Conservation (phyloP, 2,113 vertebrate genomes). For the Cyanoramphus novaezelandiae region DNA sequence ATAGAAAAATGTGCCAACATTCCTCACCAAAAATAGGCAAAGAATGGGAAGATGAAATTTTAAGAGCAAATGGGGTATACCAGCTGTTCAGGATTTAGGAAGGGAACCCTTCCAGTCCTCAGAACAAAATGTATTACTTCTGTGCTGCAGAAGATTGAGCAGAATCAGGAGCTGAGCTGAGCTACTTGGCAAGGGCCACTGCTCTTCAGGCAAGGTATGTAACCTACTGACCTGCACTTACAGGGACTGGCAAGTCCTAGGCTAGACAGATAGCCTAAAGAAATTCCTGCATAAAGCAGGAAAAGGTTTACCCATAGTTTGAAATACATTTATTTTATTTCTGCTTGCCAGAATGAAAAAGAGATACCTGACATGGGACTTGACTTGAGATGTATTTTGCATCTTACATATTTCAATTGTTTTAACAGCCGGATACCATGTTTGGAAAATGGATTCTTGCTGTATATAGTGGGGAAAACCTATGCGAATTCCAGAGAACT, state of each 20-base stretch:
- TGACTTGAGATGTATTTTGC: neutral
- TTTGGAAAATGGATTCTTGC: conserved; percentile 21
- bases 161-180: neutral
- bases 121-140: neutral
- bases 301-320: neutral
- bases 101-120: conserved; percentile 32
- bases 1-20: conserved; percentile 59
- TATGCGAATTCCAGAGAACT: neutral
- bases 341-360: neutral
- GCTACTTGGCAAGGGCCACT: conserved; percentile 2
- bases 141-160: neutral
- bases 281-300: conserved; percentile 4
- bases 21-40: conserved; percentile 68
- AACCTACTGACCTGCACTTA: conserved; percentile 54
- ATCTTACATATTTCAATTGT: neutral
- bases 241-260: conserved; percentile 1
- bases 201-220: conserved; percentile 26
- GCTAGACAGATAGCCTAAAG: conserved; percentile 20
- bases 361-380: neutral
- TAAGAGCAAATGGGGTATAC: conserved; percentile 49
- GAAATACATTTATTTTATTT: conserved; percentile 4
- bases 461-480: neutral
- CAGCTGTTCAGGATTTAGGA: conserved; percentile 63
- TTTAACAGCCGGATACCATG: neutral
- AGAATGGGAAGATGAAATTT: conserved; percentile 66